Evolutionary conservation across 1,140 invertebrate genomes (phyloP).

Genomic region (Euura saliciscinereae): DNA sequence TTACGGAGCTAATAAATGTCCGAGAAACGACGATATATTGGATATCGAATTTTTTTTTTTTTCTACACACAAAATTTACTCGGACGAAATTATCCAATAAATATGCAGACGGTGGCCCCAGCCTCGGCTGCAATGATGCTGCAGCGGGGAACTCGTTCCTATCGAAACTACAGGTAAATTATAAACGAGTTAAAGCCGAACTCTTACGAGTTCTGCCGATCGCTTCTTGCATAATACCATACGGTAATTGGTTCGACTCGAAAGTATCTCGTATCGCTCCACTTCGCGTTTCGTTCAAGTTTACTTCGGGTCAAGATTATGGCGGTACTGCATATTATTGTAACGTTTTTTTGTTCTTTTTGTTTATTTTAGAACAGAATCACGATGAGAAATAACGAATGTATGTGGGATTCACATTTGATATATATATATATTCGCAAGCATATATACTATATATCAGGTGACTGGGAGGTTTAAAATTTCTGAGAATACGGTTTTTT

Average conservation of each 20-base stretch:
- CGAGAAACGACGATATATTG: too few species aligned
- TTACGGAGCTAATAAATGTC: too few species aligned
- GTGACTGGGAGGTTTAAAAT: background rate
- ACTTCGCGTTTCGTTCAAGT: slow-evolving; percentile 3
- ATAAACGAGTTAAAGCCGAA: background rate
- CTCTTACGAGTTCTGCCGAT: background rate
- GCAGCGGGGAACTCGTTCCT: too few species aligned
- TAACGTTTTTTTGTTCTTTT: background rate
- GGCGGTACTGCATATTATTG: background rate
- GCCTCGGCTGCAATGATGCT: too few species aligned
- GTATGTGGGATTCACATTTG: too few species aligned
- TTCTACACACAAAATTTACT: too few species aligned
- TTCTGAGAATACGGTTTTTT: background rate
- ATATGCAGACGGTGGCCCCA: too few species aligned
- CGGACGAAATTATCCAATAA: too few species aligned
- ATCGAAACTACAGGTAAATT: background rate
- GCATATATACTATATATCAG: background rate
- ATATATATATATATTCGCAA: background rate
- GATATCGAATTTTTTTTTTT: too few species aligned
- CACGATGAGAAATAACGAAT: too few species aligned
- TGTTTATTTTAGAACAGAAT: too few species aligned
- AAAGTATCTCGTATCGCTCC: background rate
- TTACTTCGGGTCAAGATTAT: background rate
- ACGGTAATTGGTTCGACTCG: background rate
- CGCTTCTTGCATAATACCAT: background rate